phyloP scores from a whole-genome alignment of 2,113 vertebrate genomes.

The Chloropsis cyanopogon region DNA sequence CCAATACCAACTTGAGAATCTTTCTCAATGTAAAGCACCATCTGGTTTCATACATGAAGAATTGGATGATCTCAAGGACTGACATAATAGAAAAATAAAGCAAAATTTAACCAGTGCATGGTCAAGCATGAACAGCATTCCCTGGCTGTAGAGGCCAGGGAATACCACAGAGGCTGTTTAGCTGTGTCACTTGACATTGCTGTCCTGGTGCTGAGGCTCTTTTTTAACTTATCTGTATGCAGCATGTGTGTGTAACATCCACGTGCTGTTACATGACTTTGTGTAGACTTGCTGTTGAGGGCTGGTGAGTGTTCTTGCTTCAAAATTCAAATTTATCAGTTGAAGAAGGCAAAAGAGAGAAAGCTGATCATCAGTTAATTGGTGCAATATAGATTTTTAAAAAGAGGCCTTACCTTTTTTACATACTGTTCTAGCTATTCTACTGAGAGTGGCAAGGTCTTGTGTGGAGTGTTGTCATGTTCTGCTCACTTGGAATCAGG shows the following conservation, averaged over 20 bases:
- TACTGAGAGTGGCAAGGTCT: neutral
- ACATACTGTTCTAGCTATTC: rapidly evolving
- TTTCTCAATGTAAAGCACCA: neutral
- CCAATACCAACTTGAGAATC: neutral
- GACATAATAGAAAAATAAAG: neutral
- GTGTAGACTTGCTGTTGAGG: neutral
- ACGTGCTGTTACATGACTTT: neutral
- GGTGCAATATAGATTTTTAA: neutral
- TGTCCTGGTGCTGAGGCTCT: neutral
- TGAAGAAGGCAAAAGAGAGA: neutral
- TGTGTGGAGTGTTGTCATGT: neutral
- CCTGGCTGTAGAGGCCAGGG: neutral
- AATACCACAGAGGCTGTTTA: neutral
- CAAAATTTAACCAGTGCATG: neutral
- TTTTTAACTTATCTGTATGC: neutral
- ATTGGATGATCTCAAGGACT: neutral
- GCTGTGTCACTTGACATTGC: neutral
- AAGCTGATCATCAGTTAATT: neutral
- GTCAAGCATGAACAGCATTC: neutral
- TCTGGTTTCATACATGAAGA: neutral
- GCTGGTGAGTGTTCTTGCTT: neutral
- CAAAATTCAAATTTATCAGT: neutral
- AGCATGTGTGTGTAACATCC: neutral
- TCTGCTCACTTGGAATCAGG: neutral
- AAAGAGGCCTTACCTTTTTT: neutral